Conservation (phyloP, 2,113 vertebrate species). For the Benitochromis conjunctus region DNA sequence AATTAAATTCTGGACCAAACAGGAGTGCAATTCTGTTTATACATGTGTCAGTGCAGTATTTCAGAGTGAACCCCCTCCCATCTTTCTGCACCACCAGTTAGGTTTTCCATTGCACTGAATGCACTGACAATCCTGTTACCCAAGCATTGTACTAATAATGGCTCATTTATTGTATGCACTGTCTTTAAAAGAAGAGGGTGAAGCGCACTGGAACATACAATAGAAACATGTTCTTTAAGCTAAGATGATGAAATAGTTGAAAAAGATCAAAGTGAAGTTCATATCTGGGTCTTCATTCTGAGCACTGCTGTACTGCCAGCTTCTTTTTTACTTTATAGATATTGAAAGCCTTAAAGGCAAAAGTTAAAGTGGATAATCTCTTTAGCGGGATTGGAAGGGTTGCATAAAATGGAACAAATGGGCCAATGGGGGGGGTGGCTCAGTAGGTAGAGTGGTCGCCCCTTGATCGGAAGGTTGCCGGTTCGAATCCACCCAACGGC, state of each 20-base stretch:
- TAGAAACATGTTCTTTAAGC: not conserved
- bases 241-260: not conserved
- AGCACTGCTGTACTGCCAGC: rapidly evolving
- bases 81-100: not conserved
- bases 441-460: too few relatives aligned
- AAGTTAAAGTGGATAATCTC: not conserved
- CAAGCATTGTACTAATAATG: not conserved
- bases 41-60: not conserved
- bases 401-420: not conserved
- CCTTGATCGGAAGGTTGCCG: too few relatives aligned
- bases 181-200: not conserved
- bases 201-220: not conserved
- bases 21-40: not conserved
- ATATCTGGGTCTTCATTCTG: not conserved
- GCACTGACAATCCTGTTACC: not conserved
- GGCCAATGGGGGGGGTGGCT: too few relatives aligned
- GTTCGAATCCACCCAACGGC: too few relatives aligned
- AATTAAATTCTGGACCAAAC: not conserved
- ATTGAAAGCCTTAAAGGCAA: not conserved
- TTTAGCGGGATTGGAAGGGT: not conserved
- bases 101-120: not conserved
- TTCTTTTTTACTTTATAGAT: not conserved
- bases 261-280: not conserved
- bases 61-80: not conserved
- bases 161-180: not conserved